Evolutionary conservation across 2,888 invertebrate species (phyloP).

Genomic region (Sinhomidia bicolor): DNA sequence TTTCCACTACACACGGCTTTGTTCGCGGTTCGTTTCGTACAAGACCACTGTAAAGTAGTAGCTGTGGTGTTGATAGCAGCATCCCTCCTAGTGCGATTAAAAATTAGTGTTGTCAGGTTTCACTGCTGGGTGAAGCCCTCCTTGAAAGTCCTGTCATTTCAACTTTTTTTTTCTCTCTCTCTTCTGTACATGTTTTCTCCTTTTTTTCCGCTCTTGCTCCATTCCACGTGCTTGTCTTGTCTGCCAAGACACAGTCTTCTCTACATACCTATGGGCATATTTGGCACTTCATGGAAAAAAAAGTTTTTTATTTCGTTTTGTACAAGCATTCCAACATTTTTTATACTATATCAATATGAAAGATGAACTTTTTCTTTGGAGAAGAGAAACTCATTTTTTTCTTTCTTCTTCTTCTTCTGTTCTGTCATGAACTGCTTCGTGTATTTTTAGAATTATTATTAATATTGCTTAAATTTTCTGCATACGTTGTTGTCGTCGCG

Average conservation of each 20-base stretch:
- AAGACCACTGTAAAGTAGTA: too few relatives aligned
- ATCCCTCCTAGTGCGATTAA: neutral
- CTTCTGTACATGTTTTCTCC: neutral
- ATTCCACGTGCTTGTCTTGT: neutral
- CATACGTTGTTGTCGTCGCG: too few relatives aligned
- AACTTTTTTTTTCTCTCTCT: neutral
- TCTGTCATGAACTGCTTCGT: too few relatives aligned
- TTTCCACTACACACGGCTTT: too few relatives aligned
- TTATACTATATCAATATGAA: neutral
- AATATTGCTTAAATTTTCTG: too few relatives aligned
- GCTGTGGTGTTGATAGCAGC: conserved; percentile 14
- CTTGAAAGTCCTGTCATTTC: conserved; percentile 19
- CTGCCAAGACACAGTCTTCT: neutral
- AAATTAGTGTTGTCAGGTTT: conserved; percentile 35
- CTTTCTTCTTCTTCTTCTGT: too few relatives aligned
- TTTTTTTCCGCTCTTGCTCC: neutral
- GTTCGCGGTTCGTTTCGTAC: too few relatives aligned
- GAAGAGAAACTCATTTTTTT: neutral
- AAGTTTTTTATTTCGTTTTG: neutral
- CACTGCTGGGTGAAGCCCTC: neutral
- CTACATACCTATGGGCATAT: neutral
- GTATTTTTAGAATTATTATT: too few relatives aligned
- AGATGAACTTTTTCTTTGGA: neutral
- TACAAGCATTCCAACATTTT: neutral
- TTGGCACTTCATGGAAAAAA: neutral